Evolutionary conservation across 2,797 vertebrate genomes (phyloP).

Genomic region (Tadarida brasiliensis): DNA sequence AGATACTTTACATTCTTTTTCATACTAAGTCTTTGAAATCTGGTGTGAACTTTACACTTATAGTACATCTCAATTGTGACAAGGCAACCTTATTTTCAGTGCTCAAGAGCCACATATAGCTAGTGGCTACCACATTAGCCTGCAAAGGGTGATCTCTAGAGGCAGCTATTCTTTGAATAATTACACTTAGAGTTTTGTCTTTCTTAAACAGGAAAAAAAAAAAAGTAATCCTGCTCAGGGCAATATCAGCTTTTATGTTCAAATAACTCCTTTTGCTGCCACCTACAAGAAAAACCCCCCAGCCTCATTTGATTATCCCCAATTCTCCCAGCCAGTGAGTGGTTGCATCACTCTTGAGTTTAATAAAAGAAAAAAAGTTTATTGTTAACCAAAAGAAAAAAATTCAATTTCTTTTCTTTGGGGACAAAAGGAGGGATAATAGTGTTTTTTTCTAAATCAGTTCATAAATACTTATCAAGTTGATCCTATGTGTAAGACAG

Average conservation of each 20-base stretch:
- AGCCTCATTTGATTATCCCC: constrained; percentile 41
- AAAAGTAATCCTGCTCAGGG: neutral
- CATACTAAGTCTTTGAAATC: constrained; percentile 45
- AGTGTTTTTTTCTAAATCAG: constrained; percentile 42
- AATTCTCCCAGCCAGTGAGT: constrained; percentile 28
- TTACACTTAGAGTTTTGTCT: constrained; percentile 38
- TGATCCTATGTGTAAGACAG: constrained; percentile 27
- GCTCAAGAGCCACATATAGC: neutral
- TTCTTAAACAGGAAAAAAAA: constrained; percentile 33
- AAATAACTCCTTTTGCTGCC: constrained; percentile 36
- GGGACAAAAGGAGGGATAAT: constrained; percentile 7
- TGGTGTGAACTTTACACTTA: neutral
- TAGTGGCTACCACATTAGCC: neutral
- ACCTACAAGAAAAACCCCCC: constrained; percentile 23
- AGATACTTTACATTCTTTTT: constrained; percentile 29
- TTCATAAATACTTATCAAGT: constrained; percentile 56
- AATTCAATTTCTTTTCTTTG: neutral
- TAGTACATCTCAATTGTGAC: neutral
- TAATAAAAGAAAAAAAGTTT: constrained; percentile 40
- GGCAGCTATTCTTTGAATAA: constrained; percentile 57
- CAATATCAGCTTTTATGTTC: constrained; percentile 47
- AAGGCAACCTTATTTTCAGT: constrained; percentile 43
- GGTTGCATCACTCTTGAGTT: neutral
- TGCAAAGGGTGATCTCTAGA: neutral
- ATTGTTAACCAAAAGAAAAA: constrained; percentile 38